Conservation (phyloP, 1,140 invertebrate species). For the Hesperophylax magnus region DNA sequence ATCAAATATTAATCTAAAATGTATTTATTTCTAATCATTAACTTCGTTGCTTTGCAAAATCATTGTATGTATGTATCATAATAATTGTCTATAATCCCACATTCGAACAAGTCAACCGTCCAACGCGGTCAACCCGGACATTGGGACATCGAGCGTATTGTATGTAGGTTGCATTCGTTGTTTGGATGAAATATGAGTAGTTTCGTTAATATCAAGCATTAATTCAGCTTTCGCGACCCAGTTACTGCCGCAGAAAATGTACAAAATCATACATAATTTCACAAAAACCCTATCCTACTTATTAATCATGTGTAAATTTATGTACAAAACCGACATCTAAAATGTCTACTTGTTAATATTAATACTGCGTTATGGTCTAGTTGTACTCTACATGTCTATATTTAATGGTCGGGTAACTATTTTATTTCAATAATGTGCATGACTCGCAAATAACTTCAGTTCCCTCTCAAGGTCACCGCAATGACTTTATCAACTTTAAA, state of each 20-base stretch:
- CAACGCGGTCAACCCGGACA: not conserved
- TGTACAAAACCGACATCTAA: conserved; percentile 27
- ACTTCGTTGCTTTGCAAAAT: not conserved
- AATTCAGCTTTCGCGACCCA: conserved; percentile 52
- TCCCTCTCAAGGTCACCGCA: not conserved
- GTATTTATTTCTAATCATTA: not conserved
- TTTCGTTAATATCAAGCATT: conserved; percentile 26
- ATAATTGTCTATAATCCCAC: not conserved
- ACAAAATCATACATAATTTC: conserved; percentile 32
- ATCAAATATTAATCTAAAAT: not conserved
- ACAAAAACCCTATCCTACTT: conserved; percentile 6
- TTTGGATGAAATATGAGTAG: not conserved
- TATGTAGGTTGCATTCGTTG: too few species aligned
- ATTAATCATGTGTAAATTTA: conserved; percentile 3
- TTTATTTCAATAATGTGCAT: conserved; percentile 29
- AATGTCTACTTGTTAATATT: conserved; percentile 7
- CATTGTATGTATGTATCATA: too few species aligned
- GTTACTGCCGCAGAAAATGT: conserved; percentile 49
- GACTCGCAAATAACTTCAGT: not conserved
- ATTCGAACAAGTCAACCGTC: not conserved
- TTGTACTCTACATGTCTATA: conserved; percentile 10
- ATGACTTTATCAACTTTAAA: conserved; percentile 8
- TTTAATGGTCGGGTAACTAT: conserved; percentile 38
- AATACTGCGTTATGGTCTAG: conserved; percentile 41
- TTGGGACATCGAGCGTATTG: not conserved